A percentile compares a stretch with the other conserved stretches of the same genome.
Evolutionary conservation across 2,797 vertebrate species (phyloP).

Genomic region (Mallotus villosus): DNA sequence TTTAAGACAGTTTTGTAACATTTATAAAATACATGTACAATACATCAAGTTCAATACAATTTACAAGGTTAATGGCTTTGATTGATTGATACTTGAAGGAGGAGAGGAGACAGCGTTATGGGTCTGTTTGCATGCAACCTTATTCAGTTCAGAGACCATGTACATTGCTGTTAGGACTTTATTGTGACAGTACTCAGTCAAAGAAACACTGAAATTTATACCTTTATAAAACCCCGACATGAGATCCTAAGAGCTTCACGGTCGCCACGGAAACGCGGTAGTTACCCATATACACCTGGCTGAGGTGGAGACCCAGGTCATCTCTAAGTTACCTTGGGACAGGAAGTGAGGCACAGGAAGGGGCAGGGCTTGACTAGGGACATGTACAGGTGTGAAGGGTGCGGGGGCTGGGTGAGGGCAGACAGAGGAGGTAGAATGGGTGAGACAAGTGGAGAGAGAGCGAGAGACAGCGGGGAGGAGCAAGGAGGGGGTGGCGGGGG

Average conservation of each 20-base stretch:
- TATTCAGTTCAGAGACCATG: slow-evolving; percentile 23
- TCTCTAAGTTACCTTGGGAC: slow-evolving; percentile 4
- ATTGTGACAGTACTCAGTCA: slow-evolving; percentile 39
- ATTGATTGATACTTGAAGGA: slow-evolving; percentile 29
- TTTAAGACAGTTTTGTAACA: slow-evolving; percentile 40
- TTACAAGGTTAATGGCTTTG: slow-evolving; percentile 58
- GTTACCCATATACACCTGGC: neutral
- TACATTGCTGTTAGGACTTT: slow-evolving; percentile 34
- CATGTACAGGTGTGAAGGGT: slow-evolving; percentile 19
- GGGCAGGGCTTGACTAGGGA: slow-evolving; percentile 13
- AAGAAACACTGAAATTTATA: slow-evolving; percentile 10
- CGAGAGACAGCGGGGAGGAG: slow-evolving; percentile 20
- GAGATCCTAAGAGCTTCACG: neutral
- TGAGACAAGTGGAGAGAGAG: slow-evolving; percentile 42
- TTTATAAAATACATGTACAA: slow-evolving; percentile 52
- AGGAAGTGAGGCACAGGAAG: slow-evolving; percentile 32
- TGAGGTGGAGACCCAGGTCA: neutral
- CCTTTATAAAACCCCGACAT: slow-evolving; percentile 1
- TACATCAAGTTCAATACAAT: slow-evolving; percentile 50
- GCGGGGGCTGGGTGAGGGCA: slow-evolving; percentile 30
- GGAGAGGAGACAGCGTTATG: slow-evolving; percentile 4
- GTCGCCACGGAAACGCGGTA: neutral
- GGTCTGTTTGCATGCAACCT: slow-evolving; percentile 19
- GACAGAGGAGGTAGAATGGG: slow-evolving; percentile 60
- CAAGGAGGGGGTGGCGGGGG: slow-evolving; percentile 46